Conservation (phyloP, 2,888 invertebrate genomes). For the Encarsia formosa region DNA sequence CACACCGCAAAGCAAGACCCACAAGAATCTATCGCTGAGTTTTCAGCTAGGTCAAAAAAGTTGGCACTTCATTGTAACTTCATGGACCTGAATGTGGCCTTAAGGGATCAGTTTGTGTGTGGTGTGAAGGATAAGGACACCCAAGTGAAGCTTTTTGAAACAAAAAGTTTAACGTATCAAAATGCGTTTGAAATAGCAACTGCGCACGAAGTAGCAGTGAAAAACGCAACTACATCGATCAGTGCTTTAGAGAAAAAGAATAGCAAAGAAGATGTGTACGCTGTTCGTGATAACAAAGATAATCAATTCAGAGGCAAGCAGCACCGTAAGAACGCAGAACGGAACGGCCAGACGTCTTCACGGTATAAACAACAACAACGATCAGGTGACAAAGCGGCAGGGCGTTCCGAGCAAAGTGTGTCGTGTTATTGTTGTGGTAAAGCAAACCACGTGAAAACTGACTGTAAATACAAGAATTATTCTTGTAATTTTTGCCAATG, state of each 20-base stretch:
- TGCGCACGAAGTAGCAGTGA: slow-evolving; percentile 1
- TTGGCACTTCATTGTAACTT: slow-evolving; percentile 28
- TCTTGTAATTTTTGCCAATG: slow-evolving; percentile 3
- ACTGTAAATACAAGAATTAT: slow-evolving; percentile 7
- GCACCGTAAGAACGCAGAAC: background rate
- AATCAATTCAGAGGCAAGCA: background rate
- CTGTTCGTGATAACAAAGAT: background rate
- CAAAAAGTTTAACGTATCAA: background rate
- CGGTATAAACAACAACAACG: too few relatives aligned
- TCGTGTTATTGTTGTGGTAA: slow-evolving; percentile 16
- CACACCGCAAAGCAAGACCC: slow-evolving; percentile 20
- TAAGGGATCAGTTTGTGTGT: slow-evolving; percentile 30
- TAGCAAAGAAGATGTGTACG: background rate
- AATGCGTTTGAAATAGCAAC: slow-evolving; percentile 4
- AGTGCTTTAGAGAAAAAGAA: background rate
- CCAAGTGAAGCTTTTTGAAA: slow-evolving; percentile 1
- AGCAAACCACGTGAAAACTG: slow-evolving; percentile 1
- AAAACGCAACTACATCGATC: slow-evolving; percentile 3
- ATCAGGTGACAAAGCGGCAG: background rate
- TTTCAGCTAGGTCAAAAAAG: too few relatives aligned
- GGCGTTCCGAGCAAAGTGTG: background rate
- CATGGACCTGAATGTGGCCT: slow-evolving; percentile 12
- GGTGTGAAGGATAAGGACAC: background rate
- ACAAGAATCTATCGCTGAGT: too few relatives aligned
- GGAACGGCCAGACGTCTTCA: too few relatives aligned